Conservation (phyloP, 2,797 vertebrate species). For the Bovichtus variegatus region DNA sequence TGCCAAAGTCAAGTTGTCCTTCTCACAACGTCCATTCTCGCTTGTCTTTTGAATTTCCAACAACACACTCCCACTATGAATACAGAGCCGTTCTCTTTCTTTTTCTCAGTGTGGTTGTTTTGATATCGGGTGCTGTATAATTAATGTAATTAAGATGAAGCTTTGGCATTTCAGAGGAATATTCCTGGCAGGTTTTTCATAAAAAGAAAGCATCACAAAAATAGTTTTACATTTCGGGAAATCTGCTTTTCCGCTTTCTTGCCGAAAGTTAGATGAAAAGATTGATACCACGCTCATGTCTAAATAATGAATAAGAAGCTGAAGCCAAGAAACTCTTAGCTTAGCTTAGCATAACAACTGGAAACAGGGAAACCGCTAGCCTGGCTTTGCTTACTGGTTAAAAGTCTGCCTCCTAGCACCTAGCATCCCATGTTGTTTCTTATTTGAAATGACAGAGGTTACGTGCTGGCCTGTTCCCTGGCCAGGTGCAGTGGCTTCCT, state of each 20-base stretch:
- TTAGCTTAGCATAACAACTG: not conserved
- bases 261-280: rapidly evolving
- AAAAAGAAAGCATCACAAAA: not conserved
- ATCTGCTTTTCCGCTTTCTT: not conserved
- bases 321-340: not conserved
- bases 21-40: not conserved
- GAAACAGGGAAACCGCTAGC: not conserved
- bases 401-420: not conserved
- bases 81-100: not conserved
- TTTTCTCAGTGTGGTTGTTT: not conserved
- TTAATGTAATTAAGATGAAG: not conserved
- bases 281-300: not conserved
- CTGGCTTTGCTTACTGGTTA: not conserved
- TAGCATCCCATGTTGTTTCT: not conserved
- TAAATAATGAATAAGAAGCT: not conserved
- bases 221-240: not conserved
- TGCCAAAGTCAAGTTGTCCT: not conserved
- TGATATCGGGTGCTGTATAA: not conserved
- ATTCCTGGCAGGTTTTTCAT: not conserved
- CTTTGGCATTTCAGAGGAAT: not conserved
- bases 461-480: not conserved
- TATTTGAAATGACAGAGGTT: not conserved
- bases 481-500: not conserved
- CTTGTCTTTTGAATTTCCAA: not conserved
- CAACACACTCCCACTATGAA: not conserved